Conservation (phyloP, 2,888 invertebrate species). For the Autographa pulchrina region DNA sequence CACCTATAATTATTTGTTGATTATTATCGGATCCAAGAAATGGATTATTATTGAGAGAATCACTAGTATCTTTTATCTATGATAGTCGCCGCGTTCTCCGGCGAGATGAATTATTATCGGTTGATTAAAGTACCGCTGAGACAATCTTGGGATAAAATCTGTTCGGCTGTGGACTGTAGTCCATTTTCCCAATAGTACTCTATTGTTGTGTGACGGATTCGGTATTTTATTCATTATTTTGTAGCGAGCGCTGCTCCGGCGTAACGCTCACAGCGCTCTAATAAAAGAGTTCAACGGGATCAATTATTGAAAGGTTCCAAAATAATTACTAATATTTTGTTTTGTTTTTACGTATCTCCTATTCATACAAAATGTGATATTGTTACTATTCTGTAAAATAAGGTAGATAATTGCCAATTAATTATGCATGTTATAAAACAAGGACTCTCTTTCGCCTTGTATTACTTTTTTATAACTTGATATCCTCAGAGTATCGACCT, state of each 20-base stretch:
- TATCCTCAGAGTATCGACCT: neutral
- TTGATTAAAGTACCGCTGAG: constrained; percentile 67
- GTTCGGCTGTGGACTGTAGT: constrained; percentile 52
- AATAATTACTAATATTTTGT: neutral
- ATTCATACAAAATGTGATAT: neutral
- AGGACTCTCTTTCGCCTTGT: neutral
- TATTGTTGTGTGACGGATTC: constrained; percentile 76
- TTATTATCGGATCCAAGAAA: constrained; percentile 63
- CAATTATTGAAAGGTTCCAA: neutral
- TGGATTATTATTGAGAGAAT: constrained; percentile 67
- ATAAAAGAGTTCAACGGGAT: constrained; percentile 78
- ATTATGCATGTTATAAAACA: neutral
- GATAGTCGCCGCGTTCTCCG: constrained; percentile 44
- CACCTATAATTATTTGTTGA: constrained; percentile 51
- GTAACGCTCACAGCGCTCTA: constrained; percentile 54
- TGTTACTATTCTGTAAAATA: neutral
- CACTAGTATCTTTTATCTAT: constrained; percentile 67
- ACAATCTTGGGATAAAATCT: constrained; percentile 68
- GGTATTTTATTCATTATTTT: constrained; percentile 72
- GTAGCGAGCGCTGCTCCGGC: constrained; percentile 41
- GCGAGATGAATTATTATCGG: constrained; percentile 60
- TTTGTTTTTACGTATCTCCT: neutral
- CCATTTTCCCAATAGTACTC: constrained; percentile 70
- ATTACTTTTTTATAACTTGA: neutral
- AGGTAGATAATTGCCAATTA: neutral